Conservation (phyloP, 2,113 vertebrate genomes). For the Alexandromys fortis region DNA sequence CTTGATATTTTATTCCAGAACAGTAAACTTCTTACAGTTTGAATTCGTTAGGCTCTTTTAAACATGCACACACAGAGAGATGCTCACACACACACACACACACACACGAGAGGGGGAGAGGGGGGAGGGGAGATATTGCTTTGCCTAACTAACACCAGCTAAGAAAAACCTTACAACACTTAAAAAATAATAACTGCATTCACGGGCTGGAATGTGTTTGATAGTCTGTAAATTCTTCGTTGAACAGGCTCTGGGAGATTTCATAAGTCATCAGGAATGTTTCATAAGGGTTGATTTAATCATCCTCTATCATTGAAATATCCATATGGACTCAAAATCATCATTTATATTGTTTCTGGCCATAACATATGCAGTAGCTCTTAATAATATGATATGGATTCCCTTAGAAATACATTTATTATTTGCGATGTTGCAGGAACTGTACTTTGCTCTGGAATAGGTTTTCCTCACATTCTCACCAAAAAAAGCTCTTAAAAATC, state of each 20-base stretch:
- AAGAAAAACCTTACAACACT: not conserved
- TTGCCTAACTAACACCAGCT: not conserved
- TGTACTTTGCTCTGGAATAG: conserved; percentile 4
- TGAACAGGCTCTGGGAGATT: conserved; percentile 25
- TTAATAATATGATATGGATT: not conserved
- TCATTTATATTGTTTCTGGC: conserved; percentile 55
- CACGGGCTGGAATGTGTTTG: not conserved
- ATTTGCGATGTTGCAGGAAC: not conserved
- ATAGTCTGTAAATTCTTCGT: conserved; percentile 9
- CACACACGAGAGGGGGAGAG: not conserved
- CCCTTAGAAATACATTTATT: conserved; percentile 49
- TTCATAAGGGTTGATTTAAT: conserved; percentile 26
- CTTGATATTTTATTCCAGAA: not conserved
- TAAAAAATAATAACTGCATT: not conserved
- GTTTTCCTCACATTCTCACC: not conserved
- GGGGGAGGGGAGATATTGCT: not conserved
- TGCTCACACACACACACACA: not conserved
- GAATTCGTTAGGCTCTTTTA: not conserved
- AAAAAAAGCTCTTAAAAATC: not conserved
- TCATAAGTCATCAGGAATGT: conserved; percentile 6
- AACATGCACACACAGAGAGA: not conserved
- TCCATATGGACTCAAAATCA: conserved; percentile 36
- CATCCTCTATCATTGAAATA: conserved; percentile 17
- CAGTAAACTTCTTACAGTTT: not conserved
- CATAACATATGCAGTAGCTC: not conserved